Base-by-base conservation (phyloP, 2,888 invertebrate species). In the Lasius platythorax region DNA sequence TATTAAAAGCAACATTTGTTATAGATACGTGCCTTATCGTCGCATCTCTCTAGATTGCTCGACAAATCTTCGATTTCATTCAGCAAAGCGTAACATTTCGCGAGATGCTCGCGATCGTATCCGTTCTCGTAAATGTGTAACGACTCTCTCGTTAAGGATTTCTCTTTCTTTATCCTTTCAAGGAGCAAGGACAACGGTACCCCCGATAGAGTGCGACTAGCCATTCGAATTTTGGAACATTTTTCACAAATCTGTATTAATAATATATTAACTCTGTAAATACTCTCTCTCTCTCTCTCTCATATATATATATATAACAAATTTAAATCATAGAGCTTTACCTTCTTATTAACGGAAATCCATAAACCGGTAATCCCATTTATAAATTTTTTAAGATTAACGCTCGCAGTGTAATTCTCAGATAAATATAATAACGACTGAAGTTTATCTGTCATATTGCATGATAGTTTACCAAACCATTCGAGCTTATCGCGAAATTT, bases 201-300 rank as follows among this genome's bases (percentile, higher is more conserved):
- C 28, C 92, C 92, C 5, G 88, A 87, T 40, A 89, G 75, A 4
- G 92, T 92, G 18, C 90, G 89, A 86, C 93, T 93, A 4, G 91
- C 91, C 64, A 93, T 89, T 37, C 89, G 91, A 76, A 92, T 91
- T 58, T 89, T 90, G n/a, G 90, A 88, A 85, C 90, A 91, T 78
- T 82, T 85, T 73, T 86, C 83, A 28, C 50, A 87, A 58, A 84
- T 70, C 85, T 87, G 23, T 81, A 37, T 15, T 15, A 74, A 53
- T 53, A 9, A 30, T 28, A 37, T 30, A n/a, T 23, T 23, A 28
- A 53, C 46, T 67, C 40, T 76, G 40, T 40, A 70, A 61, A 79
- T 70, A 58, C 33, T 64, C 37, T 37, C 37, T 37, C 5, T 37
- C 37, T 37, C 37, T 37, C 30, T 33, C 30, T 33, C 30, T 23